Conservation (phyloP, 2,797 vertebrate species). For the Synaphobranchus kaupii region DNA sequence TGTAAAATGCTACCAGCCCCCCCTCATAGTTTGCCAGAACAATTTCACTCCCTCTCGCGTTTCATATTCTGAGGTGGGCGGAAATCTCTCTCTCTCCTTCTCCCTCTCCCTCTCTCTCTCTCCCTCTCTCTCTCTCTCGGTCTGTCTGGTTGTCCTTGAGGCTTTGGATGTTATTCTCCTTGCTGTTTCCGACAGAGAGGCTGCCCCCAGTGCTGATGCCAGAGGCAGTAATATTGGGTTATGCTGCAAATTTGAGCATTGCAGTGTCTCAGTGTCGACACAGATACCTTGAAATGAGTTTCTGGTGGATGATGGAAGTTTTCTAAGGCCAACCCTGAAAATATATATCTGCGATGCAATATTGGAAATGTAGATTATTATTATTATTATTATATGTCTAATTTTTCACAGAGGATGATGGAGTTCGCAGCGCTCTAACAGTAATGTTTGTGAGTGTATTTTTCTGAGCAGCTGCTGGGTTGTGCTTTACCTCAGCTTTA, state of each 20-base stretch:
- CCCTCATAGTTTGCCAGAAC: not conserved
- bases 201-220: not conserved
- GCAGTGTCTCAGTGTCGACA: not conserved
- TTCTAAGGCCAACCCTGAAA: not conserved
- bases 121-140: not conserved
- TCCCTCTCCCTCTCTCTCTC: not conserved
- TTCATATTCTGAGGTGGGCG: not conserved
- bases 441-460: not conserved
- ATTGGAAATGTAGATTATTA: not conserved
- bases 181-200: not conserved
- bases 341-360: not conserved
- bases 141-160: not conserved
- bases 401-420: not conserved
- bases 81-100: not conserved
- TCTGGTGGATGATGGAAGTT: not conserved
- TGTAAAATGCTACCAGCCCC: not conserved
- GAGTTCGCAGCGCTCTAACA: not conserved
- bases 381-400: not conserved
- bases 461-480: not conserved
- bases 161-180: not conserved
- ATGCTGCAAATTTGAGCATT: slow-evolving; percentile 5
- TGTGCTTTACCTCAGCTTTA: not conserved
- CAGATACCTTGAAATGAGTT: not conserved
- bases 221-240: slow-evolving; percentile 7
- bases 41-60: not conserved